Conservation (phyloP, 2,113 vertebrate species). For the Bambusicola thoracicus region DNA sequence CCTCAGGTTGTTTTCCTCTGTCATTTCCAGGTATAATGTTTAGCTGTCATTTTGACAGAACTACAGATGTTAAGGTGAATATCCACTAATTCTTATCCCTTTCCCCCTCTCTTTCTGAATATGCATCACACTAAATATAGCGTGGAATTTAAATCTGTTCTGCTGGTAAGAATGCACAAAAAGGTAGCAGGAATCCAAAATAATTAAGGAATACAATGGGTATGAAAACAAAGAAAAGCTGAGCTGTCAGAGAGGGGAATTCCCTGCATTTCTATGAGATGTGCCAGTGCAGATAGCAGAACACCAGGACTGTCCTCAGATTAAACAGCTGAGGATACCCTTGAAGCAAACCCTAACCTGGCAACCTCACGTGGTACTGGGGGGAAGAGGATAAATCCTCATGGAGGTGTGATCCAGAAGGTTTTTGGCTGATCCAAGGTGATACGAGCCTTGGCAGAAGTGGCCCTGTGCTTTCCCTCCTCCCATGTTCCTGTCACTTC, state of each 20-base stretch:
- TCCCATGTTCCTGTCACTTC: not conserved
- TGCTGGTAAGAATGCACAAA: not conserved
- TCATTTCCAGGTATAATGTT: not conserved
- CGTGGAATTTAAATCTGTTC: not conserved
- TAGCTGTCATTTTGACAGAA: not conserved
- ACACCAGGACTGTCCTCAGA: not conserved
- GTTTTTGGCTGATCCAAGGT: not conserved
- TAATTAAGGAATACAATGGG: not conserved
- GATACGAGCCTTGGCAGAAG: not conserved
- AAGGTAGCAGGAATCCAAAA: not conserved
- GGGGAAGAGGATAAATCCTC: too few relatives aligned
- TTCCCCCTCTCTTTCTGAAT: not conserved
- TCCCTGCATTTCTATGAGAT: not conserved
- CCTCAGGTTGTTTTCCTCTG: not conserved
- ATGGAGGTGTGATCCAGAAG: not conserved
- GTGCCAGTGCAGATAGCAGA: not conserved
- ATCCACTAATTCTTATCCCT: accelerated
- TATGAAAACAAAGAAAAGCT: not conserved
- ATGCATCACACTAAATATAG: not conserved
- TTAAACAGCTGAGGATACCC: not conserved
- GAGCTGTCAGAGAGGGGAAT: not conserved
- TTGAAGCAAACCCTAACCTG: not conserved
- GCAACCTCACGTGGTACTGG: not conserved
- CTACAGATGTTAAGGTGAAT: not conserved
- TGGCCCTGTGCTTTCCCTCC: not conserved